These are phyloP conservation scores for Odontophorus gujanensis DNA, from an alignment of 2,113 vertebrate genomes.

Conservation along the genomic window DNA sequence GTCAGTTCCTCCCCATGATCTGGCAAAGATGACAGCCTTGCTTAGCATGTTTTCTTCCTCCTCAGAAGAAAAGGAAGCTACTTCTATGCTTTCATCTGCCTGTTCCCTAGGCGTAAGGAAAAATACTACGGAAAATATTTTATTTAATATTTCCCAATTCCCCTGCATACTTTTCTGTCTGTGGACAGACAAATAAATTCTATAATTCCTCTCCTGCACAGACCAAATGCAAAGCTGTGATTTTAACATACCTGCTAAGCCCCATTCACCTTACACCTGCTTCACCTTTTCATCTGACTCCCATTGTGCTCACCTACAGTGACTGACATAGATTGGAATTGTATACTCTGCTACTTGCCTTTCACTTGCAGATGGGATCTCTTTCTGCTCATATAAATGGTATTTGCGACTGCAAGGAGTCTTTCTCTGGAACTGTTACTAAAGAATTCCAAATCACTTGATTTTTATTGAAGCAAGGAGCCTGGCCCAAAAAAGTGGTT, in stretches of 20 bases:
- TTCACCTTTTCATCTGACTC: neutral
- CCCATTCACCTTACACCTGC: neutral
- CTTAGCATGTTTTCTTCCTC: neutral
- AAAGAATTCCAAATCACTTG: neutral
- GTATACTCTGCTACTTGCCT: neutral
- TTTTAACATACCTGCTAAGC: neutral
- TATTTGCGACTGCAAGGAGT: neutral
- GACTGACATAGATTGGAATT: neutral
- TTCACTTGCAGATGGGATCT: accelerated
- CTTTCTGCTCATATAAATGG: neutral
- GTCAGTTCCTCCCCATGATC: neutral
- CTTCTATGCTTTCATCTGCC: neutral
- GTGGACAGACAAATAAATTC: neutral
- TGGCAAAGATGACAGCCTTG: neutral
- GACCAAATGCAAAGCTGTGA: neutral
- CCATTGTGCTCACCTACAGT: neutral
- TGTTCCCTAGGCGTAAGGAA: neutral
- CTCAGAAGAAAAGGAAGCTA: neutral
- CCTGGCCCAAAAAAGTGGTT: neutral
- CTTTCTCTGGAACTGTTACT: neutral
- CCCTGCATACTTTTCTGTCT: neutral
- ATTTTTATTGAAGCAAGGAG: neutral
- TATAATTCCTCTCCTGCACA: neutral
- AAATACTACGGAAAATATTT: neutral
- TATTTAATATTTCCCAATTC: neutral